A percentile compares a stretch with the other conserved stretches of the same genome.
Evolutionary conservation across 2,888 invertebrate genomes (phyloP).

Genomic region (Phymatocera aterrima): DNA sequence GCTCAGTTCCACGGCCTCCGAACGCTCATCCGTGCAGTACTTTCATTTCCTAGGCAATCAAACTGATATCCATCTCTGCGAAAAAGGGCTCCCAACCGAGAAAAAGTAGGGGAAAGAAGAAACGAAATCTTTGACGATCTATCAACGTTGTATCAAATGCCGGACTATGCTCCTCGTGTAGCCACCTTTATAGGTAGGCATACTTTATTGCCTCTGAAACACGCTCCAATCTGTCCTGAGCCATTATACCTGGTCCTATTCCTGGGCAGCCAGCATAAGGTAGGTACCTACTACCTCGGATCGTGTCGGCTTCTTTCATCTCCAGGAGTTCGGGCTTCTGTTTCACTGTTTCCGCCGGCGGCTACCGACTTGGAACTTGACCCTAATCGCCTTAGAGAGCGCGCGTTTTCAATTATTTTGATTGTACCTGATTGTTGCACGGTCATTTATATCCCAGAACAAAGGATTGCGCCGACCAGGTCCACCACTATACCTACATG

Average conservation of each 20-base stretch:
- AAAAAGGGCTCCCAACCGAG: background rate
- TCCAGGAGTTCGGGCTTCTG: conserved; percentile 68
- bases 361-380: conserved; percentile 70
- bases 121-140: conserved; percentile 7
- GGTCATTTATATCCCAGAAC: conserved; percentile 46
- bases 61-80: background rate
- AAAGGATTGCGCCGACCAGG: conserved; percentile 39
- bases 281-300: conserved; percentile 57
- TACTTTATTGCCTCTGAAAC: conserved; percentile 59
- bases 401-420: conserved; percentile 50
- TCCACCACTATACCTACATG: background rate
- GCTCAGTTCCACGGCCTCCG: background rate
- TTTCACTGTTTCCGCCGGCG: conserved; percentile 70
- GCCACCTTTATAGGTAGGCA: conserved; percentile 33
- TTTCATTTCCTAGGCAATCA: background rate
- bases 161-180: background rate
- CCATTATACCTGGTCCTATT: conserved; percentile 65
- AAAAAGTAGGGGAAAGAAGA: background rate
- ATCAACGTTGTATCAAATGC: conserved; percentile 19
- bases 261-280: conserved; percentile 14
- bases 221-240: conserved; percentile 64
- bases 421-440: conserved; percentile 48
- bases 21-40: background rate
- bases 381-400: conserved; percentile 65
- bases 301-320: conserved; percentile 69